Conservation (phyloP, 1,140 invertebrate species). For the Ips typographus region DNA sequence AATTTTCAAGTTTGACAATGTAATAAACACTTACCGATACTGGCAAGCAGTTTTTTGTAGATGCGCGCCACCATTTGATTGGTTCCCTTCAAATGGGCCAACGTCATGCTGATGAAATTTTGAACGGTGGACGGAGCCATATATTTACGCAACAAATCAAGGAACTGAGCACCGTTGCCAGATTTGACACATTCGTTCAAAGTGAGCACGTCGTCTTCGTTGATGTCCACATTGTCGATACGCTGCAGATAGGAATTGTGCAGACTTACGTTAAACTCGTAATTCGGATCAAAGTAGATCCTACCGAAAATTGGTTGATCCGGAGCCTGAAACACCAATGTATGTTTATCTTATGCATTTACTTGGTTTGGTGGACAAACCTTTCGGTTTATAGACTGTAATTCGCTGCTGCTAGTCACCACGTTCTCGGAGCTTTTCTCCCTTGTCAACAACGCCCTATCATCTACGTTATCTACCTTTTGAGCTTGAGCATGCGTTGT, state of each 20-base stretch:
- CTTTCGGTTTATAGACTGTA: neutral
- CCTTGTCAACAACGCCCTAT: neutral
- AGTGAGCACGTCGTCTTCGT: slow-evolving; percentile 27
- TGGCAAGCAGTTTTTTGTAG: slow-evolving; percentile 8
- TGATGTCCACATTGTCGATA: slow-evolving; percentile 23
- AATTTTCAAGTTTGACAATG: neutral
- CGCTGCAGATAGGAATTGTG: slow-evolving; percentile 28
- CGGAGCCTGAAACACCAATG: neutral
- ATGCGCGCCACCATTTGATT: slow-evolving; percentile 16
- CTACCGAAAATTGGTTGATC: slow-evolving; percentile 11
- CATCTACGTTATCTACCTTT: neutral
- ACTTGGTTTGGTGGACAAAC: neutral
- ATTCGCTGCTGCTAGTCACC: neutral
- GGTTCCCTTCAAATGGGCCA: slow-evolving; percentile 32
- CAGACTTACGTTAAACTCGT: slow-evolving; percentile 26
- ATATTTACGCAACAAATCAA: slow-evolving; percentile 28
- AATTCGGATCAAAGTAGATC: slow-evolving; percentile 12
- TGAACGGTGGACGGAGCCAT: slow-evolving; percentile 24
- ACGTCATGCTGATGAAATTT: slow-evolving; percentile 36
- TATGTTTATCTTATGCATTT: neutral
- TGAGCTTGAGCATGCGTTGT: neutral
- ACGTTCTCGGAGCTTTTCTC: neutral
- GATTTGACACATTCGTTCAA: slow-evolving; percentile 29
- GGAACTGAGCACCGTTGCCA: slow-evolving; percentile 18
- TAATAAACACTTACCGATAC: slow-evolving; percentile 23